Conservation (phyloP, 2,113 vertebrate genomes). For the Morone saxatilis region DNA sequence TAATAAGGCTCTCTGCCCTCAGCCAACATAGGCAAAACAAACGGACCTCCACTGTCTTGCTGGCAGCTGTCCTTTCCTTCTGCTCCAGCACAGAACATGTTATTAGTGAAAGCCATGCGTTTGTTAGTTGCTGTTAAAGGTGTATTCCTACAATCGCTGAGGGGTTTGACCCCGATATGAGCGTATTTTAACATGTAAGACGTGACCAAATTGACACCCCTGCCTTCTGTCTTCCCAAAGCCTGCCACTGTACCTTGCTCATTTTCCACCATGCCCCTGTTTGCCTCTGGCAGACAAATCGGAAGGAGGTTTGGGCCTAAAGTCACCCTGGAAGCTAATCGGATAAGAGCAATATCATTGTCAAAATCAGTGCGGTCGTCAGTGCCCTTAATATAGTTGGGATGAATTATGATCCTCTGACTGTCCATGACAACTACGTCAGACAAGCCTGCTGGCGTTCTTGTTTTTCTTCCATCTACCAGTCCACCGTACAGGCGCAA, state of each 20-base stretch:
- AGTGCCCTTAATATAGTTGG: constrained; percentile 68
- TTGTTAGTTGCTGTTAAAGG: fast-evolving
- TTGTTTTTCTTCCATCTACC: constrained; percentile 35
- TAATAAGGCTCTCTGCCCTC: constrained; percentile 56
- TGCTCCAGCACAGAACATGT: constrained; percentile 94
- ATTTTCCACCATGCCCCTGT: constrained; percentile 18
- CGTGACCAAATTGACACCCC: fast-evolving
- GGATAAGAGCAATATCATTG: constrained; percentile 92
- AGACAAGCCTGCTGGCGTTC: fast-evolving
- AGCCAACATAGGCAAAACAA: constrained; percentile 74
- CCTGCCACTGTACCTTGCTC: constrained; percentile 89
- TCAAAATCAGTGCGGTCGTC: constrained; percentile 73
- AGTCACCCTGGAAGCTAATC: constrained; percentile 83
- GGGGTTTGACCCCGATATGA: constrained; percentile 70
- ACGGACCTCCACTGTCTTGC: constrained; percentile 91
- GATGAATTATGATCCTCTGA: constrained; percentile 87
- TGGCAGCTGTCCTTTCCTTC: constrained; percentile 86
- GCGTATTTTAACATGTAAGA: constrained; percentile 74
- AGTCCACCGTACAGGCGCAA: constrained; percentile 36
- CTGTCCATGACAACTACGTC: constrained; percentile 20
- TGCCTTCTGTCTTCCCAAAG: constrained; percentile 80
- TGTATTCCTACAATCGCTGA: constrained; percentile 20
- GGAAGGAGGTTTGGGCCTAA: constrained; percentile 86
- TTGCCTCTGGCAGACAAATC: constrained; percentile 88
- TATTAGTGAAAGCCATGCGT: constrained; percentile 82